phyloP scores from a whole-genome alignment of 2,888 invertebrate genomes.

The Thecocarcelia acutangulata region DNA sequence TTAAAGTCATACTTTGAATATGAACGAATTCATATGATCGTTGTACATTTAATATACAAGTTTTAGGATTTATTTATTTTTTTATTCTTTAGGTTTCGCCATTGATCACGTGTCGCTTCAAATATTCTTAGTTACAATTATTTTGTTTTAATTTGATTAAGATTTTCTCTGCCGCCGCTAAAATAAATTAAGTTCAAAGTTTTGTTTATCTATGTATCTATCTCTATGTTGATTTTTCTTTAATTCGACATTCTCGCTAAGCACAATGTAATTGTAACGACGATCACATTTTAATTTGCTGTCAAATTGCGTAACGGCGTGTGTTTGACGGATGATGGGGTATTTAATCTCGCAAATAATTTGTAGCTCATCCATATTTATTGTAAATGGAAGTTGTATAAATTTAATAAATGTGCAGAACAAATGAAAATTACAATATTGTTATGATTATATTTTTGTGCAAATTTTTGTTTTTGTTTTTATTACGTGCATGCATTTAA shows the following conservation, averaged over 20 bases:
- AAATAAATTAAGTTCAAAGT: slow-evolving; percentile 21
- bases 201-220: neutral
- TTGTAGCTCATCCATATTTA: slow-evolving; percentile 50
- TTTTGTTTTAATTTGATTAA: slow-evolving; percentile 1
- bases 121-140: slow-evolving; percentile 29
- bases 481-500: slow-evolving; percentile 46
- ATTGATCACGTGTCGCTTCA: slow-evolving; percentile 38
- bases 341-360: slow-evolving; percentile 38
- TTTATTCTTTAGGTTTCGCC: neutral
- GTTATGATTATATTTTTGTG: slow-evolving; percentile 5
- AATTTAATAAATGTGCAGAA: slow-evolving; percentile 40
- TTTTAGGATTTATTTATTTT: slow-evolving; percentile 5
- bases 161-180: slow-evolving; percentile 1
- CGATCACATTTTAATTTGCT: slow-evolving; percentile 44
- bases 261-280: slow-evolving; percentile 30
- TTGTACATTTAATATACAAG: neutral
- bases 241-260: slow-evolving; percentile 17
- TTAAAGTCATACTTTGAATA: no score
- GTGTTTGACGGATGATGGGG: slow-evolving; percentile 6
- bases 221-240: slow-evolving; percentile 23
- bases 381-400: slow-evolving; percentile 46
- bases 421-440: slow-evolving; percentile 28
- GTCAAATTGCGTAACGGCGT: slow-evolving; percentile 42
- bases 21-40: no score
- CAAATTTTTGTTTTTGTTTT: slow-evolving; percentile 6